Percentiles rank a stretch among this genome's conserved stretches.
Evolutionary conservation across 30 jellyfish, hydroid and myxozoan species (phyloP).

Genomic region (Cassiopea xamachana): DNA sequence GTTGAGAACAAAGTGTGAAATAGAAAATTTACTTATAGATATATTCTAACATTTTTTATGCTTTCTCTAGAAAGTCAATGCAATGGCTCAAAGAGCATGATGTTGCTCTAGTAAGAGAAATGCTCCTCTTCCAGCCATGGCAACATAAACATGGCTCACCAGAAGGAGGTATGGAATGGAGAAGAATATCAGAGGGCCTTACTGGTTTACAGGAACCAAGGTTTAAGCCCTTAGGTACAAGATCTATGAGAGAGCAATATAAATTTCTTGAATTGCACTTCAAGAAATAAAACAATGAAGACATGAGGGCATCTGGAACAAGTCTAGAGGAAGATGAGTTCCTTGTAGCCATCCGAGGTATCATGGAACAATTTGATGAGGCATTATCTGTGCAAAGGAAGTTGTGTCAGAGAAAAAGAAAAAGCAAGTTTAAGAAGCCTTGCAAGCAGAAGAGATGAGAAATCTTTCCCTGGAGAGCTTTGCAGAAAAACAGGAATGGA

Average conservation of each 20-base stretch:
- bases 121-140: constrained; percentile 27
- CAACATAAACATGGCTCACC: constrained; percentile 32
- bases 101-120: constrained; percentile 30
- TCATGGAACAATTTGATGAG: constrained; percentile 12
- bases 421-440: constrained; percentile 8
- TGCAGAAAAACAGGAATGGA: not conserved
- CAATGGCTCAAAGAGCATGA: constrained; percentile 33
- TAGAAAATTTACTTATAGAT: not conserved
- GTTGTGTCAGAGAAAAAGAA: constrained; percentile 5
- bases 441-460: constrained; percentile 29
- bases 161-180: constrained; percentile 32
- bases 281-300: constrained; percentile 1
- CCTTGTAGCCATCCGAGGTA: constrained; percentile 6
- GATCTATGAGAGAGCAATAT: constrained; percentile 40
- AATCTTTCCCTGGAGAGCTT: constrained; percentile 14
- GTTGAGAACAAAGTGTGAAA: no score
- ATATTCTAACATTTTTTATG: not conserved
- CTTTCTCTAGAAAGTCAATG: constrained; percentile 13
- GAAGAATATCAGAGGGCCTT: constrained; percentile 5
- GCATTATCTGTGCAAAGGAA: not conserved
- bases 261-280: constrained; percentile 19
- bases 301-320: constrained; percentile 23
- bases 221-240: not conserved
- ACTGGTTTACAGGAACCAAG: not conserved
- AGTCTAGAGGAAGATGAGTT: constrained; percentile 8